Evolutionary conservation across 2,113 vertebrate species (phyloP).

Genomic region (Puntigrus tetrazona): DNA sequence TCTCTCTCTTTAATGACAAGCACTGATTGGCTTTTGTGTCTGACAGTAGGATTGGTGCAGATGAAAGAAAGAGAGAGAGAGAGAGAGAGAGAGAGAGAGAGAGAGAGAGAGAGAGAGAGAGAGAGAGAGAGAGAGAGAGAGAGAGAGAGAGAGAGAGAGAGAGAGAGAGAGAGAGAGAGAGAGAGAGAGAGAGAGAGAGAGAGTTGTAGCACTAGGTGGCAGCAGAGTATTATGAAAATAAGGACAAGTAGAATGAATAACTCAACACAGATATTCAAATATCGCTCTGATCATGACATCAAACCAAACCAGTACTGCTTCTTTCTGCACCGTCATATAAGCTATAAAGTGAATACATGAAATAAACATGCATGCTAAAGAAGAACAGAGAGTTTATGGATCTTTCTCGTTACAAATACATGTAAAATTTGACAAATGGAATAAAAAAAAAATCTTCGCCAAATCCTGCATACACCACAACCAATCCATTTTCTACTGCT

Average conservation of each 20-base stretch:
- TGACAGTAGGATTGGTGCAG: not conserved
- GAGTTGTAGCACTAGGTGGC: conserved; percentile 64
- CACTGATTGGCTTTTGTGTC: conserved; percentile 37
- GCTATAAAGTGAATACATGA: not conserved
- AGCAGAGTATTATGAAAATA: conserved; percentile 42
- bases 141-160: not conserved
- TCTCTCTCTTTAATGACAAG: conserved; percentile 27
- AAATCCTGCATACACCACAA: not conserved
- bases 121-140: not conserved
- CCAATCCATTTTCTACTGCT: not conserved
- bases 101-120: too few relatives aligned
- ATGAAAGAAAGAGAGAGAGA: not conserved
- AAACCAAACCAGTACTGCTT: not conserved
- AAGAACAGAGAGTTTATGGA: not conserved
- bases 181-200: not conserved
- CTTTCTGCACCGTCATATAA: not conserved
- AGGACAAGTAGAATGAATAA: conserved; percentile 27
- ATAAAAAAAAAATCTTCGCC: too few relatives aligned
- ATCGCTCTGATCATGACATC: not conserved
- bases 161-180: not conserved
- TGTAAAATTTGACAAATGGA: not conserved
- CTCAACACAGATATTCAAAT: conserved; percentile 18
- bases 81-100: not conserved
- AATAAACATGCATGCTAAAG: not conserved
- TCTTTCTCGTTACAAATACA: not conserved